These are phyloP conservation scores for Andrena camellia DNA, from an alignment of 2,888 invertebrate species.

Conservation along the genomic window DNA sequence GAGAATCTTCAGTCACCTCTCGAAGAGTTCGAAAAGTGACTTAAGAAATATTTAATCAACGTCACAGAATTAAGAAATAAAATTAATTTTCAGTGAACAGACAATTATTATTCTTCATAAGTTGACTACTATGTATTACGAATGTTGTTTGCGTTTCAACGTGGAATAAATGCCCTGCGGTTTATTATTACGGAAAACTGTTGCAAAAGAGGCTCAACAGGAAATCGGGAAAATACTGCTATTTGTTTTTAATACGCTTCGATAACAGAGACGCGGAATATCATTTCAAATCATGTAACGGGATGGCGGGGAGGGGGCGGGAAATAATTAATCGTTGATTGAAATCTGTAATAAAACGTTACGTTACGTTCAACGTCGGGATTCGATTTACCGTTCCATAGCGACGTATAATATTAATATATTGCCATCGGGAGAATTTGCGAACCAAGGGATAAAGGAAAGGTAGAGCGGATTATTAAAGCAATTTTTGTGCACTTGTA, in stretches of 20 bases:
- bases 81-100: too few relatives aligned
- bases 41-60: too few relatives aligned
- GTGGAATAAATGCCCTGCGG: neutral
- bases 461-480: neutral
- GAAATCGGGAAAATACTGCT: neutral
- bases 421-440: neutral
- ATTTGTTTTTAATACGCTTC: neutral
- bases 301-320: too few relatives aligned
- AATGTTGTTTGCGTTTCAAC: neutral
- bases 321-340: slow-evolving; percentile 23
- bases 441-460: neutral
- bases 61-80: too few relatives aligned
- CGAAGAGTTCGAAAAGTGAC: too few relatives aligned
- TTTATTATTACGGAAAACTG: neutral
- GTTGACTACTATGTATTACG: too few relatives aligned
- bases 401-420: neutral
- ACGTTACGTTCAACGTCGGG: neutral
- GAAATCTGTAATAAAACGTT: slow-evolving; percentile 16
- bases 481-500: too few relatives aligned
- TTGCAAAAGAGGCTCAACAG: neutral
- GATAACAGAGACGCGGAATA: neutral
- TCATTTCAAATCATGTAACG: neutral
- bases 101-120: too few relatives aligned
- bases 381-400: neutral
- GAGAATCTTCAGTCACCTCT: too few relatives aligned